Base-by-base conservation (phyloP, 2,888 invertebrate species). In the Cheilosia vulpina region DNA sequence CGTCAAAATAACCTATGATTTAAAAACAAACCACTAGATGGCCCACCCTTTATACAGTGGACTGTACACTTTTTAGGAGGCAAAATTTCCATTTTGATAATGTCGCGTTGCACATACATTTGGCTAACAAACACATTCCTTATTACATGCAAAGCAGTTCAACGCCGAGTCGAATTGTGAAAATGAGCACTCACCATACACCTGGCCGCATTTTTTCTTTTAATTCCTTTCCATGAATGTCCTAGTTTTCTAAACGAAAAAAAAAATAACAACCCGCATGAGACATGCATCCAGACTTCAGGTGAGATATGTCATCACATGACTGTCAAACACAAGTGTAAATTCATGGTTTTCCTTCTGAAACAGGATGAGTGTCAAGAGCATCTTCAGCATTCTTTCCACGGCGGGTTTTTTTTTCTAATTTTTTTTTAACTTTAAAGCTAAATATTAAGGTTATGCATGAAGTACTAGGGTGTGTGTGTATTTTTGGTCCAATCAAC, bases 341-440 rank as follows among this genome's bases (percentile, higher is more conserved):
- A 69, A 19, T 41, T 38, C 34, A 47, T 31, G 15, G 17, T 13
- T 7, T 38, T 19, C 38, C n/a, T 71, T 52, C 17, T 50, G 5
- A 41, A 58, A 58, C 19, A 50, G 55, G 27, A 76, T 62, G 24
- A 69, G 53, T 79, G 79, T 79, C 71, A 79, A 79, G 65, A 79
- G 53, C 66, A 73, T 73, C 53, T 60, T 47, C 43, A 62, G 66
- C 21, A 43, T 60, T 45, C 66, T 53, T 66, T 72, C 24, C 43
- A 47, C 38, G 38, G 6, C 41, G 21, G 57, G 50, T 69, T 31
- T 68, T 24, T 55, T 41, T 52, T 27, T 19, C 21, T 27, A 6
- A 19, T 57, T 62, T 47, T 60, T 24, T 34, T 58, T 52, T 52
- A 38, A 38, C 43, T 31, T 72, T 58, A 65, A 71, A 52, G 34